Base-by-base conservation (phyloP, 2,113 vertebrate genomes). In the Bagarius yarrelli region DNA sequence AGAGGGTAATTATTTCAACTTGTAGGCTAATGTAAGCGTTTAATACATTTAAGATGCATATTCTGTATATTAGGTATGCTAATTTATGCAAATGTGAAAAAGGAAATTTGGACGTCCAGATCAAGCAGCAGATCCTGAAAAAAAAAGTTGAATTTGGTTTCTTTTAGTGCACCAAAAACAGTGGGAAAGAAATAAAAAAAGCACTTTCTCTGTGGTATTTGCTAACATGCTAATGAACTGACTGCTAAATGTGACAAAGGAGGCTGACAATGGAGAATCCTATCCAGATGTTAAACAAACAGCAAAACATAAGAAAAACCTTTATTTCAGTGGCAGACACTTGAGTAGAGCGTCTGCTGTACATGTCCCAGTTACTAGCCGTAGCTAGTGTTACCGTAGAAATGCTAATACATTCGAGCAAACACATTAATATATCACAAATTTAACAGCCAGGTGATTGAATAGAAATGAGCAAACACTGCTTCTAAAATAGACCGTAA, bases 381-480 rank as follows among this genome's bases (percentile, higher is more conserved):
- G 27, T 1, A 61, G 27, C 60, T 32, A n/a, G n/a, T n/a, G 30
- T 64, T 64, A 34, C 15, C 34, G 19, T 34, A 34, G 61, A 64
- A 64, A 64, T 8, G 27, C 13, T 15, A 27, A 27, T 4, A 5
- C n/a, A 57, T 61, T 61, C 2, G 23, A 60, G 15, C 8, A 15
- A 60, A 4, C 14, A 25, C 59, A 61, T 61, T 27, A 61, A 61
- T 32, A 18, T 32, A 63, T 18, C 0, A 18, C 9, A 3, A 21
- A 64, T 32, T 9, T 34, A 8, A 21, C 32, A 34, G 6, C 4
- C 4, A 0, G 4, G 8, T 57, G 21, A 59, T 30, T 11, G 64
- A 34, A 53, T 23, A n/a, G n/a, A 77, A 59, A 77, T 23, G 4
- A 50, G 59, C 59, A 72, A 72, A 72, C 55, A 55, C 71, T 52